Base-by-base conservation (phyloP, 2,113 vertebrate genomes). In the Chaenogobius annularis region DNA sequence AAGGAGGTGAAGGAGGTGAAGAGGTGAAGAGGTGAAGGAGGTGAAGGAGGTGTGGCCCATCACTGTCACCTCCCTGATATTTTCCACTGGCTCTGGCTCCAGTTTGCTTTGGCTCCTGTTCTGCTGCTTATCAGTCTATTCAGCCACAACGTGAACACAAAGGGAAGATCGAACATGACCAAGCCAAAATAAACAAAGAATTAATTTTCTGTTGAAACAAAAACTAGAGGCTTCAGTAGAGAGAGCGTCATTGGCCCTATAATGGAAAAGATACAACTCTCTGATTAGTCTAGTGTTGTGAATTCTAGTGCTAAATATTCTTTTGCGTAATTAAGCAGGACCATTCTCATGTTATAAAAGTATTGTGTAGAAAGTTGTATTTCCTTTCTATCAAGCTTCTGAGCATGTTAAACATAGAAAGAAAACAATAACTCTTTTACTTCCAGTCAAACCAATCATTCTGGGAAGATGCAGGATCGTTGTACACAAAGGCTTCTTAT, bases 51-150 rank as follows among this genome's bases (percentile, higher is more conserved):
- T 72, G 66, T 69, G 75, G 78, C 73, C 83, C 79, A 77, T 88
- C 85, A 88, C 66, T 83, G 79, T 84, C 83, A 82, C 63, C 54
- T 67, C 70, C 74, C 66, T 79, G 77, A 80, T 79, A 56, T 55
- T 62, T 63, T 62, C 37, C 62, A 20, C 20, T 47, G 43, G 64
- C 40, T 66, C 40, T 14, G n/a, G 40, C 40, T 63, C 13, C 61
- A 40, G 61, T 63, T 63, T 63, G 19, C 35, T 11, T 43, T 63
- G 61, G 61, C 61, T 63, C 15, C 31, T 63, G 61, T 40, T 43
- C 61, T 63, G 61, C 17, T 37, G 58, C 58, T 61, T 61, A 61
- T 61, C 58, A 61, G 58, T 61, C 58, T 61, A 61, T 61, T 61
- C 58, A 61, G 58, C 58, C 58, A 61, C 58, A 40, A 3, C 37